phyloP scores from a whole-genome alignment of 2,888 invertebrate genomes.

The Scelioninae gen. 1 region DNA sequence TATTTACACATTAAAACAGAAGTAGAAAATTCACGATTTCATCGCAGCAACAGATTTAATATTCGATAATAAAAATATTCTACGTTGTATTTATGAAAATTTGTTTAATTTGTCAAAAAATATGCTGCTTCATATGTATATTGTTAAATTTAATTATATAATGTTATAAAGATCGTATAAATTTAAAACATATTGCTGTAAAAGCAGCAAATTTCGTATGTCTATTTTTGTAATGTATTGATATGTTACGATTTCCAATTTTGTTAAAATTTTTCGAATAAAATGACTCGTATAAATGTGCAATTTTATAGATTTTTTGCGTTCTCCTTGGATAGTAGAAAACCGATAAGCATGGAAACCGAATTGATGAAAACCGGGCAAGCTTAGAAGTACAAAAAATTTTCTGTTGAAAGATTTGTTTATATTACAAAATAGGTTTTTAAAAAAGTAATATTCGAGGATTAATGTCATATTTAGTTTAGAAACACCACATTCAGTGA shows the following conservation, averaged over 20 bases:
- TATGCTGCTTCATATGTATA: too few relatives aligned
- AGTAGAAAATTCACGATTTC: constrained; percentile 27
- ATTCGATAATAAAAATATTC: constrained; percentile 4
- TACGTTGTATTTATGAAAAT: not conserved
- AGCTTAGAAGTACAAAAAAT: constrained; percentile 14
- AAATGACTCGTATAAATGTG: too few relatives aligned
- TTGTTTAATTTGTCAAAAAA: not conserved
- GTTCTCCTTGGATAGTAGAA: not conserved
- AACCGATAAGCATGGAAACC: constrained; percentile 12
- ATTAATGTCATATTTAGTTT: constrained; percentile 75
- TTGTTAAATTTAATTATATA: too few relatives aligned
- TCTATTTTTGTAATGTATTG: too few relatives aligned
- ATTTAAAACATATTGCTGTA: too few relatives aligned
- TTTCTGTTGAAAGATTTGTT: constrained; percentile 74
- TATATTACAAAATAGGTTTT: constrained; percentile 82
- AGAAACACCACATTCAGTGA: constrained; percentile 28
- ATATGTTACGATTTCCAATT: too few relatives aligned
- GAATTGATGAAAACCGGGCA: constrained; percentile 12
- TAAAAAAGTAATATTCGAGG: constrained; percentile 82
- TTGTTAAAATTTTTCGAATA: too few relatives aligned
- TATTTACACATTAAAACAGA: constrained; percentile 58
- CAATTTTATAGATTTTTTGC: not conserved
- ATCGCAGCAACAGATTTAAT: not conserved
- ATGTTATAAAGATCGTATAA: too few relatives aligned
- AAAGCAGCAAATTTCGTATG: too few relatives aligned